Evolutionary conservation across 2,113 vertebrate species (phyloP).

Genomic region (Dicentrarchus labrax): DNA sequence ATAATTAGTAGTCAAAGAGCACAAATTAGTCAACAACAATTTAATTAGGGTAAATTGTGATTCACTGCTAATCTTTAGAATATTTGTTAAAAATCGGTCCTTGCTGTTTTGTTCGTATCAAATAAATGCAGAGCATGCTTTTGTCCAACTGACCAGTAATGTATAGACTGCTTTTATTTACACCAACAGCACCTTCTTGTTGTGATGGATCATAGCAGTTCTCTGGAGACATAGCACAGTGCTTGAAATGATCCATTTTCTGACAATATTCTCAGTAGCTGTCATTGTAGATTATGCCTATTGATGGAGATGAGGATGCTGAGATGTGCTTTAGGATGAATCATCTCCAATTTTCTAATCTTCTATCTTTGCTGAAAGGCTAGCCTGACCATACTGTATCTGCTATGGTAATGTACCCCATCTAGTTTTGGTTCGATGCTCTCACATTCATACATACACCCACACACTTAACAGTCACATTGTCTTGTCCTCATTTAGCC

Average conservation of each 20-base stretch:
- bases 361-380: conserved; percentile 32
- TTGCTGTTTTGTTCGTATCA: conserved; percentile 28
- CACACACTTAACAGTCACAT: not conserved
- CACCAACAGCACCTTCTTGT: conserved; percentile 21
- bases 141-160: conserved; percentile 15
- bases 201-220: conserved; percentile 49
- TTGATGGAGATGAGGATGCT: conserved; percentile 51
- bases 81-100: conserved; percentile 32
- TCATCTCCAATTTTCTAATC: conserved; percentile 41
- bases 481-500: conserved; percentile 9
- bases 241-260: conserved; percentile 63
- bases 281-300: conserved; percentile 60
- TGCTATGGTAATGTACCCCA: conserved; percentile 1
- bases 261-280: conserved; percentile 53
- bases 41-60: conserved; percentile 13
- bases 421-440: conserved; percentile 5
- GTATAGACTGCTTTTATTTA: conserved; percentile 50
- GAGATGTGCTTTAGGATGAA: conserved; percentile 47
- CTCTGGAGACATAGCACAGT: conserved; percentile 24
- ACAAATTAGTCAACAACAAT: conserved; percentile 11
- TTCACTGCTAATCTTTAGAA: conserved; percentile 20
- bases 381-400: not conserved
- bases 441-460: conserved; percentile 6
- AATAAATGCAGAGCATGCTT: conserved; percentile 18
- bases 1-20: too few relatives aligned